These are phyloP conservation scores for Scolopax mira DNA, from an alignment of 2,113 vertebrate genomes.

Conservation along the genomic window DNA sequence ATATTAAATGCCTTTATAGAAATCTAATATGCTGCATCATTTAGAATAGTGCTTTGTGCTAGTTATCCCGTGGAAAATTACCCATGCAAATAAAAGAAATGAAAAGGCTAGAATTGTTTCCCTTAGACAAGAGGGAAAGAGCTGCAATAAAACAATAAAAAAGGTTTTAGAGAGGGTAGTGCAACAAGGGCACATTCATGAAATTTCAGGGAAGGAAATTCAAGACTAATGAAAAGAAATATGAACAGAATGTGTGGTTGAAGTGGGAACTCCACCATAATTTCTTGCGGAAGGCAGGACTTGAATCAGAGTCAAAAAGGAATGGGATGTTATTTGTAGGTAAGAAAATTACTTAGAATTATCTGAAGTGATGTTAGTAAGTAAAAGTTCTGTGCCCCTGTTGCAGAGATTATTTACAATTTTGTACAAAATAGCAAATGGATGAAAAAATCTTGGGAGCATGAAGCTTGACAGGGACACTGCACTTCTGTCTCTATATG, in stretches of 20 bases:
- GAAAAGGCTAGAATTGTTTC: background rate
- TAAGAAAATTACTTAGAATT: background rate
- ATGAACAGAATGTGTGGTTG: background rate
- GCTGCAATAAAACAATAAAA: background rate
- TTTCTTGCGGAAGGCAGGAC: background rate
- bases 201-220: slow-evolving; percentile 10
- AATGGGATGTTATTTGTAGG: background rate
- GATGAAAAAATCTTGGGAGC: background rate
- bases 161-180: background rate
- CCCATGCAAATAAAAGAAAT: background rate
- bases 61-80: background rate
- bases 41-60: background rate
- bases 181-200: background rate
- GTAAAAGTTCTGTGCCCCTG: background rate
- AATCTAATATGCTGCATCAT: background rate
- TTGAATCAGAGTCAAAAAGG: background rate
- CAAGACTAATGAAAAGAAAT: slow-evolving; percentile 30
- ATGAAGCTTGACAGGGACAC: background rate
- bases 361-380: background rate
- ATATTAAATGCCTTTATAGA: background rate
- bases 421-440: background rate
- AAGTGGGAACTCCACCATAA: background rate
- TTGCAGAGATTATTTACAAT: background rate
- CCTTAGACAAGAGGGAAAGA: background rate
- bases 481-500: background rate